Evolutionary conservation across 2,888 invertebrate genomes (phyloP).

Genomic region (Troides oblongomaculatus): DNA sequence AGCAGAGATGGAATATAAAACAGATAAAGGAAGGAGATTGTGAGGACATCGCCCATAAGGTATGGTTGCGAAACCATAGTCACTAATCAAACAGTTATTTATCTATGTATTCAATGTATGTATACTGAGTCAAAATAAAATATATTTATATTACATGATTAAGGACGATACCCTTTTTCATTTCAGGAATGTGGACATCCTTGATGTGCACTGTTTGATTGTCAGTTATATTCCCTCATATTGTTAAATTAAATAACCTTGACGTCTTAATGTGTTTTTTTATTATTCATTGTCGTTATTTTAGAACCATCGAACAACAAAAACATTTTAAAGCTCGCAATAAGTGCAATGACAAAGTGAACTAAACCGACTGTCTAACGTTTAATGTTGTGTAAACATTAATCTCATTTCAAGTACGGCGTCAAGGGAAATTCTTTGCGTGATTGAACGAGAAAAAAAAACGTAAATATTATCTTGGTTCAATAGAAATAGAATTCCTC

Average conservation of each 20-base stretch:
- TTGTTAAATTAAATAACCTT: too few relatives aligned
- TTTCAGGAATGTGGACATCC: too few relatives aligned
- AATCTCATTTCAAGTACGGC: conserved; percentile 6
- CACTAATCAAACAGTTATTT: neutral
- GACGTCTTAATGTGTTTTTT: too few relatives aligned
- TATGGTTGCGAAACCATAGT: neutral
- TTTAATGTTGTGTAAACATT: conserved; percentile 1
- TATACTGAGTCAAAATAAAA: too few relatives aligned
- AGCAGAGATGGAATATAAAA: too few relatives aligned
- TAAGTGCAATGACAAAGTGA: neutral
- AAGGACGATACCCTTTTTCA: too few relatives aligned
- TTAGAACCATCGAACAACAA: neutral
- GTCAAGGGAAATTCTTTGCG: conserved; percentile 21
- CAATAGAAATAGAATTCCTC: conserved; percentile 15
- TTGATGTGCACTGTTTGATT: too few relatives aligned
- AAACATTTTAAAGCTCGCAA: neutral
- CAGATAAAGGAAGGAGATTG: neutral
- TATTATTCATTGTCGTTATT: too few relatives aligned
- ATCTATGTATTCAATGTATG: too few relatives aligned
- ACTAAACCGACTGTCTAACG: conserved; percentile 1
- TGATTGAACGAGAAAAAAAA: conserved; percentile 15
- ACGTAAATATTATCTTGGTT: conserved; percentile 11
- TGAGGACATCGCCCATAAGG: neutral
- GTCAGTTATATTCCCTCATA: too few relatives aligned
- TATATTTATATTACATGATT: too few relatives aligned